These are phyloP conservation scores for Clistopyga incitator DNA, from an alignment of 2,888 invertebrate genomes.

Conservation along the genomic window DNA sequence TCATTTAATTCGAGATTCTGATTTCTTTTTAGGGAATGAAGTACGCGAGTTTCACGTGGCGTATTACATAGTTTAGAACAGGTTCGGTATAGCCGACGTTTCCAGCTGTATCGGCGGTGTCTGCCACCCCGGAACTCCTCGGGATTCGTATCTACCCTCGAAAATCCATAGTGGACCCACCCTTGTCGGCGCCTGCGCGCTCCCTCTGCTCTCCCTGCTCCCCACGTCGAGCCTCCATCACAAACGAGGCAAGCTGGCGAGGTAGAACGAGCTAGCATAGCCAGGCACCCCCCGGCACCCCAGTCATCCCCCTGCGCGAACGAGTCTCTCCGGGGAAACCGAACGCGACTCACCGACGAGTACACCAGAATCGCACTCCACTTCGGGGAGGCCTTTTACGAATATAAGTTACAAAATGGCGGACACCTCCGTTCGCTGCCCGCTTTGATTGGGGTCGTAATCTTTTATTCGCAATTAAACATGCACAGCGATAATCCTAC, in stretches of 20 bases:
- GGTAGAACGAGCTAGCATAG: slow-evolving; percentile 36
- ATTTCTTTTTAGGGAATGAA: background rate
- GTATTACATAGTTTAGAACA: slow-evolving; percentile 21
- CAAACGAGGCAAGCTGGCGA: slow-evolving; percentile 44
- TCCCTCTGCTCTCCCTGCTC: slow-evolving; percentile 54
- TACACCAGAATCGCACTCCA: slow-evolving; percentile 61
- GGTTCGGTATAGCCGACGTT: slow-evolving; percentile 52
- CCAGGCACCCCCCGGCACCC: slow-evolving; percentile 34
- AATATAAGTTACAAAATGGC: slow-evolving; percentile 77
- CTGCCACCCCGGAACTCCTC: slow-evolving; percentile 81
- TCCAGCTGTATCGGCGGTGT: slow-evolving; percentile 71
- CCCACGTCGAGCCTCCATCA: slow-evolving; percentile 46
- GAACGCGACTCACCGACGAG: slow-evolving; percentile 35
- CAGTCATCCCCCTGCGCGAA: slow-evolving; percentile 60
- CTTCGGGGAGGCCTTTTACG: slow-evolving; percentile 72
- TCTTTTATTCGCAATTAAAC: slow-evolving; percentile 11
- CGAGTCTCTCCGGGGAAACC: slow-evolving; percentile 52
- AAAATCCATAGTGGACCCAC: slow-evolving; percentile 84
- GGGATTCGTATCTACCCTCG: slow-evolving; percentile 80
- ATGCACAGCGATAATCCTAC: background rate
- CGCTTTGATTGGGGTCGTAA: slow-evolving; percentile 27
- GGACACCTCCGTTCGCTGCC: slow-evolving; percentile 65
- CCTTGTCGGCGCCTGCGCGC: slow-evolving; percentile 81
- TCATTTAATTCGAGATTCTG: background rate
- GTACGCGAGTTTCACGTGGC: background rate